phyloP scores from a whole-genome alignment of 30 jellyfish, hydroid and myxozoan genomes.

The Aurelia aurita region DNA sequence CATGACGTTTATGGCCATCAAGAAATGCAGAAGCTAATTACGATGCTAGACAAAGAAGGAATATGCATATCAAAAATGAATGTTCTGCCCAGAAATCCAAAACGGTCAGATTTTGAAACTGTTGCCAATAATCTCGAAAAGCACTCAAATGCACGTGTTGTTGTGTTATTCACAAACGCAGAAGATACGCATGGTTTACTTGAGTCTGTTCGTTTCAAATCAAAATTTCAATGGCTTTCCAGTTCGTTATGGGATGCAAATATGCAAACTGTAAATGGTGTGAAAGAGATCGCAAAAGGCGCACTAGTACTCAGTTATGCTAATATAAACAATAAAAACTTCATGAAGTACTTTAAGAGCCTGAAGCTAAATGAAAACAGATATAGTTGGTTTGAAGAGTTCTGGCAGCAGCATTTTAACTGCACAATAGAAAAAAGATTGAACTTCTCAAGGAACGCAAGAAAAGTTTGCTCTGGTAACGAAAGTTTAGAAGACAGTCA shows the following conservation, averaged over 20 bases:
- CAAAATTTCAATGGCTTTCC: background rate
- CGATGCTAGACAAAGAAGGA: background rate
- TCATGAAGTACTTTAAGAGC: too few species aligned
- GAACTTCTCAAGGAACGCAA: too few species aligned
- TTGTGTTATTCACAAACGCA: constrained; percentile 1
- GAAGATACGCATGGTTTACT: constrained; percentile 36
- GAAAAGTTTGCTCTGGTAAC: too few species aligned
- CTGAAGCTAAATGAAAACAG: too few species aligned
- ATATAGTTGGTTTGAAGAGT: too few species aligned
- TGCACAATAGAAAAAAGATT: too few species aligned
- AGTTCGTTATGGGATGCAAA: background rate
- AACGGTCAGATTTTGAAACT: background rate
- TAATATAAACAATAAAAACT: background rate
- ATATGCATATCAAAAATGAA: constrained; percentile 11
- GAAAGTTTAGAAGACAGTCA: too few species aligned
- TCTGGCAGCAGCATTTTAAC: too few species aligned
- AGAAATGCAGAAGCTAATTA: background rate
- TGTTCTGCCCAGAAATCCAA: constrained; percentile 6
- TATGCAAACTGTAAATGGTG: background rate
- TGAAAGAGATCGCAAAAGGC: constrained; percentile 8
- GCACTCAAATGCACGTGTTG: background rate
- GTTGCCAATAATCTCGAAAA: background rate
- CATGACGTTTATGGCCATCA: constrained; percentile 38
- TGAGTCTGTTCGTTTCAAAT: background rate
- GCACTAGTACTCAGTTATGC: constrained; percentile 16